A percentile compares a stretch with the other conserved stretches of the same genome.
phyloP scores from a whole-genome alignment of 2,113 vertebrate species.

The Indri indri region DNA sequence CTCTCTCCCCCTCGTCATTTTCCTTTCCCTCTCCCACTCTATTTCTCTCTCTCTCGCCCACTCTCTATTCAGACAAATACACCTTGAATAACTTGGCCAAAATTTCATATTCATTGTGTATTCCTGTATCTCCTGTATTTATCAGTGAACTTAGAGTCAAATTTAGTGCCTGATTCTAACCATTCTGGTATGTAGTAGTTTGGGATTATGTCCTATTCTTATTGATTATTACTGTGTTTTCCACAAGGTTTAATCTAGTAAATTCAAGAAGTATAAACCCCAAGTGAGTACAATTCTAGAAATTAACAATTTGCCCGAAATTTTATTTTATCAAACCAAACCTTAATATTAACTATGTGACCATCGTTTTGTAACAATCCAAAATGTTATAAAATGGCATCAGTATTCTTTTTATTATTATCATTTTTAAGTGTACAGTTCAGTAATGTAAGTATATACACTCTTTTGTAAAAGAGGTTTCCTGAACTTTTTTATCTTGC shows the following conservation, averaged over 20 bases:
- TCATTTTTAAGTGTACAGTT: not conserved
- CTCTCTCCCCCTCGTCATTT: not conserved
- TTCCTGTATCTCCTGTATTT: not conserved
- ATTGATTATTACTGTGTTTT: not conserved
- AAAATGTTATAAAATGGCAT: conserved; percentile 13
- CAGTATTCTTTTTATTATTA: not conserved
- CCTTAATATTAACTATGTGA: not conserved
- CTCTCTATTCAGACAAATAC: not conserved
- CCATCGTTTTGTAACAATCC: not conserved
- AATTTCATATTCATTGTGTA: not conserved
- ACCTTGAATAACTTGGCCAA: not conserved
- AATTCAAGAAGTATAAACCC: not conserved
- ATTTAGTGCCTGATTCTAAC: not conserved
- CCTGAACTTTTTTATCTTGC: not conserved
- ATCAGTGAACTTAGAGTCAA: not conserved
- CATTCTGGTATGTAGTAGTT: not conserved
- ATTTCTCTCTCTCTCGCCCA: not conserved
- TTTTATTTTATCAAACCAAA: conserved; percentile 3
- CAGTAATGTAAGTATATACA: not conserved
- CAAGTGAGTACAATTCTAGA: not conserved
- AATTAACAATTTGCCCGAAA: not conserved
- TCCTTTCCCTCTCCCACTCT: no score
- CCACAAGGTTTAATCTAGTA: not conserved
- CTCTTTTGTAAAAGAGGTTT: not conserved
- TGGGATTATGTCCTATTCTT: not conserved